A percentile compares a stretch with the other conserved stretches of the same genome.
phyloP scores from a whole-genome alignment of 2,888 invertebrate species.

The Nomada fucata region DNA sequence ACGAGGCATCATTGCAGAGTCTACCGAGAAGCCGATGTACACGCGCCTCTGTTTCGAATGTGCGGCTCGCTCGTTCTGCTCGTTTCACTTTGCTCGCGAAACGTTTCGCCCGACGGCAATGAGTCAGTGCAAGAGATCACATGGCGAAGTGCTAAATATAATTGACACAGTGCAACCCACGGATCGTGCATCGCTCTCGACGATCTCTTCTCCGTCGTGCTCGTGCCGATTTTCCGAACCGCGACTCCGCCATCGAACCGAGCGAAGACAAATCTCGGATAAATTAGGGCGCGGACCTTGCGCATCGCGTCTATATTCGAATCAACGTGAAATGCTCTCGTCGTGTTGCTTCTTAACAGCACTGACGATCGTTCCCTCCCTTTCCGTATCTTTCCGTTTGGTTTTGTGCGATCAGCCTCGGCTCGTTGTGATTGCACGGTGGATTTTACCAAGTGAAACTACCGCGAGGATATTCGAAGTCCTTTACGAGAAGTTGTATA shows the following conservation, averaged over 20 bases:
- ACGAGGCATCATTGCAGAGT: slow-evolving; percentile 61
- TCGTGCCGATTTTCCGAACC: not conserved
- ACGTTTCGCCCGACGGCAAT: slow-evolving; percentile 31
- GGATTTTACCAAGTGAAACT: slow-evolving; percentile 6
- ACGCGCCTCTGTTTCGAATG: slow-evolving; percentile 53
- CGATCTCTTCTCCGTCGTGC: slow-evolving; percentile 13
- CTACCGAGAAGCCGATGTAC: slow-evolving; percentile 52
- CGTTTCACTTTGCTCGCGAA: slow-evolving; percentile 28
- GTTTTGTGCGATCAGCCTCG: not conserved
- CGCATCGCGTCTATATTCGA: too few species aligned
- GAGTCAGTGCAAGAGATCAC: slow-evolving; percentile 66
- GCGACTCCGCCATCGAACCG: not conserved
- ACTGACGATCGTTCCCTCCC: not conserved
- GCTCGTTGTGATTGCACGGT: not conserved
- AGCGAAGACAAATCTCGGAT: not conserved
- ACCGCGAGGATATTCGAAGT: not conserved
- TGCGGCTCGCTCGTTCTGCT: slow-evolving; percentile 33
- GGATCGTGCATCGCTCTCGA: slow-evolving; percentile 15
- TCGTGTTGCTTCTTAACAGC: not conserved
- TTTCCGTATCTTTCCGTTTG: not conserved
- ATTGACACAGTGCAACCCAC: slow-evolving; percentile 64
- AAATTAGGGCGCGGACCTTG: not conserved
- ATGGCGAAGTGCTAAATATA: slow-evolving; percentile 69
- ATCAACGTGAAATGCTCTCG: not conserved
- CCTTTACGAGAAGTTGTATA: not conserved